Percentiles rank a stretch among this genome's conserved stretches.
Evolutionary conservation across 2,888 invertebrate species (phyloP).

Genomic region (Mylabris sibirica): DNA sequence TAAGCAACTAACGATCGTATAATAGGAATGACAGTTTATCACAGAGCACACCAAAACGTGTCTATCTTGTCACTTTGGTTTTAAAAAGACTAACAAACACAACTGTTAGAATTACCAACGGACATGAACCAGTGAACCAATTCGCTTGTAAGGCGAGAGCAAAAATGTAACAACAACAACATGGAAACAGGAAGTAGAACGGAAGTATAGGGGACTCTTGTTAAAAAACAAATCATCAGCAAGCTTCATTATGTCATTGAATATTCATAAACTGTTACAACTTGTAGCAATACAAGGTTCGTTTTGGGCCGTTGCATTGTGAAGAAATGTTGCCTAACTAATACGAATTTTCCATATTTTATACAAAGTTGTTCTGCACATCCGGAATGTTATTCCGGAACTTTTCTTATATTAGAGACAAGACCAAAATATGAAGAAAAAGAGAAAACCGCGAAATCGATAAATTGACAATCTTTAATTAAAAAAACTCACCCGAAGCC

Average conservation of each 20-base stretch:
- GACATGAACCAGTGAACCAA: not conserved
- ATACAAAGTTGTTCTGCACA: too few species aligned
- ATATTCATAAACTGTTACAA: not conserved
- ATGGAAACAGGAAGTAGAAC: not conserved
- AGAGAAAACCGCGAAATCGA: too few species aligned
- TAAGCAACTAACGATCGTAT: slow-evolving; percentile 48
- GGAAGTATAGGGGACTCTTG: not conserved
- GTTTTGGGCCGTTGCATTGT: not conserved
- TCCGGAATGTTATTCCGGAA: too few species aligned
- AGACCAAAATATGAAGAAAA: too few species aligned
- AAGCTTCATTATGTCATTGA: slow-evolving; percentile 3
- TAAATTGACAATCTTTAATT: too few species aligned
- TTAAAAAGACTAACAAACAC: slow-evolving; percentile 6
- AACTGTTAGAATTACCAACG: not conserved
- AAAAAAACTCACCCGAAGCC: too few species aligned
- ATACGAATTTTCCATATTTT: too few species aligned
- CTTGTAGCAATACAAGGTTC: not conserved
- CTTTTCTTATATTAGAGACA: too few species aligned
- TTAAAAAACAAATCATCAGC: not conserved
- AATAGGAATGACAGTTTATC: slow-evolving; percentile 44
- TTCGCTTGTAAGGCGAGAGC: not conserved
- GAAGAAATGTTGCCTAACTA: too few species aligned
- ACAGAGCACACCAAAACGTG: slow-evolving; percentile 19
- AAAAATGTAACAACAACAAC: not conserved
- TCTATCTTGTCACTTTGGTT: slow-evolving; percentile 17